Conservation (phyloP, 2,888 invertebrate species). For the Adineta ricciae region DNA sequence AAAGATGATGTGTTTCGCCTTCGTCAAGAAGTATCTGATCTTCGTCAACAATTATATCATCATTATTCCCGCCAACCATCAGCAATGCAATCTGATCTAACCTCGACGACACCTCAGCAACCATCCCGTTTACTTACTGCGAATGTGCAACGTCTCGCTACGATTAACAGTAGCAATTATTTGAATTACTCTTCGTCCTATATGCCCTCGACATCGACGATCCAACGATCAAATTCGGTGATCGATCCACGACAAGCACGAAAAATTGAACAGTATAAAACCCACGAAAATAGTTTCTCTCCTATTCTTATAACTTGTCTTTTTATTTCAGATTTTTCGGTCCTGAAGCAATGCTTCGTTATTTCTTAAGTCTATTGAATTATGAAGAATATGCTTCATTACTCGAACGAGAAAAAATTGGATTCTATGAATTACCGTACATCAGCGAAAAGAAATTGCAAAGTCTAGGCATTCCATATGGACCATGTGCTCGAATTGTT, state of each 20-base stretch:
- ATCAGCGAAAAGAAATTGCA: conserved; percentile 74
- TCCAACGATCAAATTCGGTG: background rate
- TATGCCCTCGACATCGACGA: background rate
- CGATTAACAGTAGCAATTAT: background rate
- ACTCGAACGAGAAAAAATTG: conserved; percentile 69
- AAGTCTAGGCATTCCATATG: conserved; percentile 76
- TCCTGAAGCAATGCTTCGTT: background rate
- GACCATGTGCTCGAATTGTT: conserved; percentile 68
- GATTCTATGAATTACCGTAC: conserved; percentile 79
- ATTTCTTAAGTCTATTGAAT: background rate
- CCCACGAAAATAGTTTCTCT: too few relatives aligned
- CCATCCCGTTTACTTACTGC: background rate
- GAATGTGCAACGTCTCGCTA: background rate
- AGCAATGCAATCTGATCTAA: background rate
- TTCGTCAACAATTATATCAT: background rate
- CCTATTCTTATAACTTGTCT: too few relatives aligned
- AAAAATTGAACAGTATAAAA: conserved; percentile 1
- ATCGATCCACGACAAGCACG: conserved; percentile 16
- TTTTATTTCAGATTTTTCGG: background rate
- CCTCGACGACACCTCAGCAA: background rate
- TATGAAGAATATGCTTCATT: conserved; percentile 71
- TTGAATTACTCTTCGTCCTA: background rate
- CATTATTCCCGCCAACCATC: background rate
- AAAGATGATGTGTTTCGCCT: conserved; percentile 13
- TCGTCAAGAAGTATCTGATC: background rate